Conservation (phyloP, 2,888 invertebrate species). For the Eudemis profundana region DNA sequence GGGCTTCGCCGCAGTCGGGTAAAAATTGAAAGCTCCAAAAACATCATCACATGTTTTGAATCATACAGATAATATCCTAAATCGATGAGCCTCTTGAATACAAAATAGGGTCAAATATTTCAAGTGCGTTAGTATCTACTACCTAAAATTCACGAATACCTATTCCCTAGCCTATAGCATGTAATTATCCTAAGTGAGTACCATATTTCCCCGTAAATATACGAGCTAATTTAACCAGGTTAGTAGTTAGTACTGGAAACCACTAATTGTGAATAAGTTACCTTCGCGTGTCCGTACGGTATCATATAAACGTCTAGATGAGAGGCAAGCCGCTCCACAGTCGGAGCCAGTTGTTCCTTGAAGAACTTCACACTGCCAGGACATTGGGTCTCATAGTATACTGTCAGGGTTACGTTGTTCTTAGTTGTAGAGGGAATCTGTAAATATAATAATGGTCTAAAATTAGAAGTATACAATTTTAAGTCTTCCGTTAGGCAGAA, state of each 20-base stretch:
- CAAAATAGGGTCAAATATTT: too few species aligned
- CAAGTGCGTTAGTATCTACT: too few species aligned
- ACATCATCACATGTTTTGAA: too few species aligned
- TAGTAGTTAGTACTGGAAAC: constrained; percentile 19
- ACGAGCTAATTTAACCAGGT: constrained; percentile 24
- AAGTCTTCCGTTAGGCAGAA: too few species aligned
- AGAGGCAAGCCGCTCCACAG: constrained; percentile 12
- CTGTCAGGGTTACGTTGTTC: constrained; percentile 50
- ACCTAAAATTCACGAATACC: not conserved
- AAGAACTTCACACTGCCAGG: constrained; percentile 90
- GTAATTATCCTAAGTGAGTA: constrained; percentile 23
- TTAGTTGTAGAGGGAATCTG: constrained; percentile 13
- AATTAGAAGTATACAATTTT: too few species aligned
- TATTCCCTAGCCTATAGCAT: not conserved
- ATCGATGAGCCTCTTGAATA: too few species aligned
- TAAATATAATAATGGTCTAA: not conserved
- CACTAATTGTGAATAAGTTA: constrained; percentile 63
- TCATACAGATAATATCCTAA: too few species aligned
- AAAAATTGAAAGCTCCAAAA: too few species aligned
- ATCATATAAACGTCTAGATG: constrained; percentile 31
- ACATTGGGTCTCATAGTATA: constrained; percentile 92
- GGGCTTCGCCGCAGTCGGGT: too few species aligned
- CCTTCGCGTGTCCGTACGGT: constrained; percentile 78
- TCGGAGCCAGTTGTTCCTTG: constrained; percentile 82
- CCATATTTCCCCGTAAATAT: constrained; percentile 16